These are phyloP conservation scores for Neelides sp. DNA, from an alignment of 1,140 invertebrate genomes.

Conservation along the genomic window DNA sequence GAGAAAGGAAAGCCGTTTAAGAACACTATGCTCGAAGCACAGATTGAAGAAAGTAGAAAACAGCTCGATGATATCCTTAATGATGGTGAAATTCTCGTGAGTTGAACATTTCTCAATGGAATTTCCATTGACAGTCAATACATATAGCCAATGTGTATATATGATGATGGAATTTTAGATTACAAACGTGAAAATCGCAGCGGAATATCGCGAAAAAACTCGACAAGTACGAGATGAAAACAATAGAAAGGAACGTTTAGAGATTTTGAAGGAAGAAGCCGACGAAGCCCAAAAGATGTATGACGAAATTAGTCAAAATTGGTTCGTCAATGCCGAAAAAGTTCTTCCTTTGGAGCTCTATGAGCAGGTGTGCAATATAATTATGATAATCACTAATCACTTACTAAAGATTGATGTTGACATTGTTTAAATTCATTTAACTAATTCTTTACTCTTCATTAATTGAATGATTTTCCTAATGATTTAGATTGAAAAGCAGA, in stretches of 20 bases:
- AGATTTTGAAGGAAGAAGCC: constrained; percentile 16
- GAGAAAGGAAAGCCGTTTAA: too few species aligned
- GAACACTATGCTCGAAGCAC: constrained; percentile 15
- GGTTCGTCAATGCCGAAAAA: constrained; percentile 20
- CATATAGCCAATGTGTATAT: background rate
- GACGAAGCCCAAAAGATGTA: constrained; percentile 22
- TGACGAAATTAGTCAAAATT: constrained; percentile 16
- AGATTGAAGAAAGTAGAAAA: constrained; percentile 22
- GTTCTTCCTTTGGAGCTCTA: constrained; percentile 26
- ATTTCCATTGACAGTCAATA: background rate
- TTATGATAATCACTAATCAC: background rate
- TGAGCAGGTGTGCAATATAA: constrained; percentile 7
- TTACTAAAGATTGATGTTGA: background rate
- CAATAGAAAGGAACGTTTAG: constrained; percentile 11
- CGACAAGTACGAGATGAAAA: constrained; percentile 14
- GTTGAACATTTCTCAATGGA: background rate
- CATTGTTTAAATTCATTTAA: background rate
- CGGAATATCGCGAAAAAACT: constrained; percentile 21
- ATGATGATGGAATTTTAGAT: constrained; percentile 10
- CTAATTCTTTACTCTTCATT: background rate
- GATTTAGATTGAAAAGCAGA: constrained; percentile 25
- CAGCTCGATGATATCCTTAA: constrained; percentile 22
- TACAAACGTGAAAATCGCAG: constrained; percentile 29
- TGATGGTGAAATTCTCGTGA: constrained; percentile 22
- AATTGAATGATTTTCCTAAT: background rate